Evolutionary conservation across 1,140 invertebrate species (phyloP).

Genomic region (Ganaspis sp.): DNA sequence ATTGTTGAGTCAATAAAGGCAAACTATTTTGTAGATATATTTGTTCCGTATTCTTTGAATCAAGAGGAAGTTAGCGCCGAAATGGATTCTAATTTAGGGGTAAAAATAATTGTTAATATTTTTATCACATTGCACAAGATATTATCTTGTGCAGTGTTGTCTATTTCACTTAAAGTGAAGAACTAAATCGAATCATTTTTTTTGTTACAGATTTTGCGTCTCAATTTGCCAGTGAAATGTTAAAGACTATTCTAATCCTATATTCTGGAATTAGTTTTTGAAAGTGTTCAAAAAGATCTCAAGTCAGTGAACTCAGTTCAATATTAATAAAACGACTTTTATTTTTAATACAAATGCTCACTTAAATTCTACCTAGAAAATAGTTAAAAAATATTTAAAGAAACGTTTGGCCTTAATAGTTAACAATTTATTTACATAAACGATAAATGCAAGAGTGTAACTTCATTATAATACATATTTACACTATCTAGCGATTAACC

Average conservation of each 20-base stretch:
- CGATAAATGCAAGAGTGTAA: neutral
- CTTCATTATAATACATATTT: neutral
- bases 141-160: no score
- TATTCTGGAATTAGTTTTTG: no score
- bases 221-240: slow-evolving; percentile 58
- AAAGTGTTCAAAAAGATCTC: no score
- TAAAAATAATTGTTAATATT: slow-evolving; percentile 69
- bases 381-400: neutral
- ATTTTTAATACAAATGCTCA: neutral
- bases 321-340: neutral
- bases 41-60: slow-evolving; percentile 80
- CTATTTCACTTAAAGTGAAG: no score
- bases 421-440: neutral
- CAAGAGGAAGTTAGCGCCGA: slow-evolving; percentile 78
- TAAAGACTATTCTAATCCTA: neutral
- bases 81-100: slow-evolving; percentile 80
- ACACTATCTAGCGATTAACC: slow-evolving; percentile 1
- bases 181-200: no score
- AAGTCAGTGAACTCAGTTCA: neutral
- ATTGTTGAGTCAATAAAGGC: slow-evolving; percentile 79
- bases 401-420: neutral
- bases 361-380: neutral
- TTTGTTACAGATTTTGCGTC: slow-evolving; percentile 64
- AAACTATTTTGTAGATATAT: slow-evolving; percentile 82
- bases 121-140: no score